These are phyloP conservation scores for Aphis craccivora DNA, from an alignment of 1,140 invertebrate species.

Conservation along the genomic window DNA sequence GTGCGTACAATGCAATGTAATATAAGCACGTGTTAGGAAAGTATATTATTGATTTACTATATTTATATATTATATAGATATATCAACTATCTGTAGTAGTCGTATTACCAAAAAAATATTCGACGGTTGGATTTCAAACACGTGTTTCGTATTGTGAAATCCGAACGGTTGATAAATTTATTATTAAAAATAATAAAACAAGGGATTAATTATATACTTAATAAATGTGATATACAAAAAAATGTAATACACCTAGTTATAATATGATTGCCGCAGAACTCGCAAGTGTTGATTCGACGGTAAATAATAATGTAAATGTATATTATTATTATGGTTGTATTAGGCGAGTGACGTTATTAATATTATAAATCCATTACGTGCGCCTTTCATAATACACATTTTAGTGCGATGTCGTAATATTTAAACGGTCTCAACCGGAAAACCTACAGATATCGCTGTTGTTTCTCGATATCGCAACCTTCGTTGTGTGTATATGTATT, in stretches of 20 bases:
- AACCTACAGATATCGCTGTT: not conserved
- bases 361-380: not conserved
- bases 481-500: not conserved
- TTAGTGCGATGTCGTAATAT: not conserved
- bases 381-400: not conserved
- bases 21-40: not conserved
- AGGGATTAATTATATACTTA: not conserved
- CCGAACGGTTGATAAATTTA: not conserved
- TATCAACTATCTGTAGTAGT: not conserved
- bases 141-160: slow-evolving; percentile 8
- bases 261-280: not conserved
- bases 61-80: not conserved
- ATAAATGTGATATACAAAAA: not conserved
- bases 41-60: slow-evolving; percentile 10
- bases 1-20: not conserved
- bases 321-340: not conserved
- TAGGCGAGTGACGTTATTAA: not conserved
- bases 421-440: not conserved
- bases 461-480: not conserved
- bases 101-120: not conserved
- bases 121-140: not conserved
- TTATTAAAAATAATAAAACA: not conserved
- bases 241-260: not conserved
- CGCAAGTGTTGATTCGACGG: not conserved
- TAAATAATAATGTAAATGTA: not conserved